Evolutionary conservation across 1,140 invertebrate genomes (phyloP).

Genomic region (Odontomachus brunneus): DNA sequence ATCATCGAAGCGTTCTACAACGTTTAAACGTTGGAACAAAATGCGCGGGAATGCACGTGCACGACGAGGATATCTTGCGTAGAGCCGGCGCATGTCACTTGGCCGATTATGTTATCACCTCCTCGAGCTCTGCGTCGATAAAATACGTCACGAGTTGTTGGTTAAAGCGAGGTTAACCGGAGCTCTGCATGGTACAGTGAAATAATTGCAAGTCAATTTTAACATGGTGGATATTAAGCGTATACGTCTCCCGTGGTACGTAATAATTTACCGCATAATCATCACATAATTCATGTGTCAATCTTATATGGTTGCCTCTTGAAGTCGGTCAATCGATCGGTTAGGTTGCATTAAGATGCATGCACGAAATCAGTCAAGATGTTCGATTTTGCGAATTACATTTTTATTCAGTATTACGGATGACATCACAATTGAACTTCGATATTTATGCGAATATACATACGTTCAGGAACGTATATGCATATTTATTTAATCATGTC

Average conservation of each 20-base stretch:
- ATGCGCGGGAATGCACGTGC: neutral
- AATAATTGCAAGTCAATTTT: neutral
- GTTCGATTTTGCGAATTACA: neutral
- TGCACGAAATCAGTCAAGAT: neutral
- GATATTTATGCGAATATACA: too few species aligned
- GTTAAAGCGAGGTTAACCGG: neutral
- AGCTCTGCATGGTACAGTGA: neutral
- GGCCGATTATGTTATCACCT: slow-evolving; percentile 47
- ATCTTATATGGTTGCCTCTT: neutral
- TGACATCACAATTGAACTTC: too few species aligned
- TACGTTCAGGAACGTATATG: too few species aligned
- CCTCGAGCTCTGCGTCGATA: neutral
- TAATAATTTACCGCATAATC: neutral
- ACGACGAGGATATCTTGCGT: neutral
- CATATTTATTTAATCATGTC: too few species aligned
- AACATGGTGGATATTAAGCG: neutral
- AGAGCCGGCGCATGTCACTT: slow-evolving; percentile 53
- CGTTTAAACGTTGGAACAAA: neutral
- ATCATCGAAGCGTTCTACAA: neutral
- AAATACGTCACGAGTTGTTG: neutral
- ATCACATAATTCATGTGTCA: neutral
- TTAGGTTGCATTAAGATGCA: neutral
- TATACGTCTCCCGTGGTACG: slow-evolving; percentile 8
- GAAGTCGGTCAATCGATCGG: neutral
- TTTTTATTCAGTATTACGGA: too few species aligned